phyloP scores from a whole-genome alignment of 2,797 vertebrate genomes.

The Adrianichthys oophorus region DNA sequence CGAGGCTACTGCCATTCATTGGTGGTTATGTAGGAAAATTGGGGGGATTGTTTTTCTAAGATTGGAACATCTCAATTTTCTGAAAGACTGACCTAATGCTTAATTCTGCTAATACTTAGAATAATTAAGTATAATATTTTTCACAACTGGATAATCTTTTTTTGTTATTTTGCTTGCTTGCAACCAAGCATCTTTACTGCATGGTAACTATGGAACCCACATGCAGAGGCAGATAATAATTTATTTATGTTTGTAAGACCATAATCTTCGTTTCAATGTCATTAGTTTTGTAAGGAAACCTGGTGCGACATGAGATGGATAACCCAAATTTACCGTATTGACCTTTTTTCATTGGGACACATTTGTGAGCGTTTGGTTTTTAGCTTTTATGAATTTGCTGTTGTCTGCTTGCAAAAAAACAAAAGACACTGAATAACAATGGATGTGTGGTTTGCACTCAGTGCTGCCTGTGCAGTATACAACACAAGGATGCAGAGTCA shows the following conservation, averaged over 20 bases:
- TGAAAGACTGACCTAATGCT: too few species aligned
- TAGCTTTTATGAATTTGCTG: constrained; percentile 26
- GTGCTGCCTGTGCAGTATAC: constrained; percentile 23
- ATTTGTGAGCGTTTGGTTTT: constrained; percentile 33
- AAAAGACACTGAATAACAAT: constrained; percentile 48
- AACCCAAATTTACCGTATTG: background rate
- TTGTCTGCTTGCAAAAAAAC: constrained; percentile 32
- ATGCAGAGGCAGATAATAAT: too few species aligned
- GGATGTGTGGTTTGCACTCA: constrained; percentile 42
- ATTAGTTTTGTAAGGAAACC: background rate
- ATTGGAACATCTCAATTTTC: too few species aligned
- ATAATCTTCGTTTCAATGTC: background rate
- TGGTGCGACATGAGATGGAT: background rate
- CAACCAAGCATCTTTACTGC: too few species aligned
- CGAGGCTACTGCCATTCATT: too few species aligned
- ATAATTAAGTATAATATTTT: too few species aligned
- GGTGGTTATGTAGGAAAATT: too few species aligned
- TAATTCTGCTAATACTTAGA: too few species aligned
- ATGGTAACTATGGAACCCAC: too few species aligned
- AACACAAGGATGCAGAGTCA: constrained; percentile 38
- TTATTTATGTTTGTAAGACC: background rate
- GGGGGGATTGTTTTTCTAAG: too few species aligned
- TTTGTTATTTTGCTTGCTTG: too few species aligned
- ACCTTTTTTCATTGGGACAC: constrained; percentile 17
- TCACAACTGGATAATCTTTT: too few species aligned